Percentiles rank a stretch among this genome's conserved stretches.
Conservation (phyloP, 2,113 vertebrate species). For the Chamaea fasciata region DNA sequence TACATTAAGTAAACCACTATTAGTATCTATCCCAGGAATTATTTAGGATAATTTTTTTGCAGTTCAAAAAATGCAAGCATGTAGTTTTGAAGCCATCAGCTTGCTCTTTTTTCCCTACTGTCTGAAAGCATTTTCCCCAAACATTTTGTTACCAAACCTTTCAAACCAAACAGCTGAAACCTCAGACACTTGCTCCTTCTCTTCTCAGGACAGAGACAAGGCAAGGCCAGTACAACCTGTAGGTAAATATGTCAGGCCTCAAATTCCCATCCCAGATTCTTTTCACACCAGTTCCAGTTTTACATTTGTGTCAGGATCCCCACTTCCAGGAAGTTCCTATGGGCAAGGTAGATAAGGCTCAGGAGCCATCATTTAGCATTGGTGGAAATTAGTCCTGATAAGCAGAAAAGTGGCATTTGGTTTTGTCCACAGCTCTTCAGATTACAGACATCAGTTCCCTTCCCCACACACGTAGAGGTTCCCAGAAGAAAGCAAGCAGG, state of each 20-base stretch:
- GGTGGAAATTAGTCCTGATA: not conserved
- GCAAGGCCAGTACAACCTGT: not conserved
- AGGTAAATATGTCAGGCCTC: not conserved
- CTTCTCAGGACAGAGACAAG: not conserved
- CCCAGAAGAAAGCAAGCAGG: not conserved
- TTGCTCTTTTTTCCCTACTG: not conserved
- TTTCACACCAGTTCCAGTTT: not conserved
- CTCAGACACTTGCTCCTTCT: not conserved
- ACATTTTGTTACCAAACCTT: not conserved
- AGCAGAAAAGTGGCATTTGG: not conserved
- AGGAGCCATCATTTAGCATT: not conserved
- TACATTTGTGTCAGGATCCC: not conserved
- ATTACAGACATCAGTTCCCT: not conserved
- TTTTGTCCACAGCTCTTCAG: not conserved
- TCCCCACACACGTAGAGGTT: rapidly evolving
- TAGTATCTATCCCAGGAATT: not conserved
- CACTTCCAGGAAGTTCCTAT: not conserved
- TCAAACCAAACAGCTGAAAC: not conserved
- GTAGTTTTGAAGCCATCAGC: not conserved
- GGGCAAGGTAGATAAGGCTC: not conserved
- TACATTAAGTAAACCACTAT: not conserved
- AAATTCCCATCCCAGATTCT: not conserved
- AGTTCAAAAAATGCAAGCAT: not conserved
- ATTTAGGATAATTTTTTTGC: not conserved
- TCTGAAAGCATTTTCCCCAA: not conserved